phyloP scores from a whole-genome alignment of 1,140 invertebrate species.

The Caenorhabditis inopinata region DNA sequence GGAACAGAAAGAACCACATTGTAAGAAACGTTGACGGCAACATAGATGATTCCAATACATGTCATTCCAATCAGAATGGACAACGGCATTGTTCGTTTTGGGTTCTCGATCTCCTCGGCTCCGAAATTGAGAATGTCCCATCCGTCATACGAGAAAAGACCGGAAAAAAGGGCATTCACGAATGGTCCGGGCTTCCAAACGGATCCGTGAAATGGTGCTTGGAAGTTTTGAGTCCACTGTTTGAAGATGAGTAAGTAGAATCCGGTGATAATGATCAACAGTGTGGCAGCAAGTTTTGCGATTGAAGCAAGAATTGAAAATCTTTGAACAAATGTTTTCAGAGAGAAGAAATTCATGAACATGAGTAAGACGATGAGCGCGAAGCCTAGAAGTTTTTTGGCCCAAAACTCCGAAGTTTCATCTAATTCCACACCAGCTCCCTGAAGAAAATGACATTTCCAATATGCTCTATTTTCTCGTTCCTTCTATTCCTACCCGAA shows the following conservation, averaged over 20 bases:
- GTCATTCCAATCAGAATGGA: slow-evolving; percentile 54
- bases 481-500: slow-evolving; percentile 35
- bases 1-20: slow-evolving; percentile 50
- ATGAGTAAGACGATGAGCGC: slow-evolving; percentile 43
- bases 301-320: slow-evolving; percentile 61
- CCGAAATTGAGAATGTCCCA: slow-evolving; percentile 62
- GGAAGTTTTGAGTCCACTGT: slow-evolving; percentile 24
- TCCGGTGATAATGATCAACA: slow-evolving; percentile 56
- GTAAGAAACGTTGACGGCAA: slow-evolving; percentile 57
- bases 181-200: slow-evolving; percentile 51
- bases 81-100: slow-evolving; percentile 55
- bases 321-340: slow-evolving; percentile 52
- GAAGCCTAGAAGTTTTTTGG: slow-evolving; percentile 40
- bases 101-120: slow-evolving; percentile 57
- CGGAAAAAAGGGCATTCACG: slow-evolving; percentile 54
- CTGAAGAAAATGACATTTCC: neutral
- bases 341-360: slow-evolving; percentile 60
- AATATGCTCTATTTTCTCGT: neutral
- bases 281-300: slow-evolving; percentile 56
- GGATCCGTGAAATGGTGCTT: neutral
- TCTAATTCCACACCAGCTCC: slow-evolving; percentile 36
- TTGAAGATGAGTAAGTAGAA: slow-evolving; percentile 57
- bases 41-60: slow-evolving; percentile 51
- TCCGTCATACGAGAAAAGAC: slow-evolving; percentile 56
- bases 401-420: neutral